phyloP scores from a whole-genome alignment of 2,113 vertebrate species.

The Columba janthina region DNA sequence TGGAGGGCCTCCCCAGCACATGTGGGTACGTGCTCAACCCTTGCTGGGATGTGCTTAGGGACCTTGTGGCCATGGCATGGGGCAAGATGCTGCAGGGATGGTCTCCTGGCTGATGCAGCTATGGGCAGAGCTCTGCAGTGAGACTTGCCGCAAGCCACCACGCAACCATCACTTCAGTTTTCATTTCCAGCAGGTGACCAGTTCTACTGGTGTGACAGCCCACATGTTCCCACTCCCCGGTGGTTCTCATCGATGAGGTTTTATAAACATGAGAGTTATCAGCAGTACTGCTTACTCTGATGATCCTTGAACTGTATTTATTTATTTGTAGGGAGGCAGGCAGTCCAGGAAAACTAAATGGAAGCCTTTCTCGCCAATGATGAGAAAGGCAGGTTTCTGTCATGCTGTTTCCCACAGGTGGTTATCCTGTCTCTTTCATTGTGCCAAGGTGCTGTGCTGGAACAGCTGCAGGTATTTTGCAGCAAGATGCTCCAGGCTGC shows the following conservation, averaged over 20 bases:
- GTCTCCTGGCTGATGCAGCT: accelerated
- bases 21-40: accelerated
- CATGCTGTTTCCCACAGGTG: neutral
- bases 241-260: neutral
- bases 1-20: neutral
- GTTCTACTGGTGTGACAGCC: neutral
- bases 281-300: neutral
- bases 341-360: neutral
- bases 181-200: neutral
- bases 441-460: neutral
- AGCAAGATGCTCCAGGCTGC: neutral
- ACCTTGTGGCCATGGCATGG: accelerated
- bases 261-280: neutral
- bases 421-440: neutral
- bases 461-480: neutral
- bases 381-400: neutral
- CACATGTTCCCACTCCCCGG: neutral
- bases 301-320: neutral
- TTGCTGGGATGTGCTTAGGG: accelerated
- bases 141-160: neutral
- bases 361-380: neutral
- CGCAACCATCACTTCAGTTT: neutral
- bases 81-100: accelerated
- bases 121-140: neutral
- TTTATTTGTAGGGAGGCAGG: neutral